Percentiles rank a stretch among this genome's conserved stretches.
Conservation (phyloP, 2,888 invertebrate genomes). For the Teleiodes luculella region DNA sequence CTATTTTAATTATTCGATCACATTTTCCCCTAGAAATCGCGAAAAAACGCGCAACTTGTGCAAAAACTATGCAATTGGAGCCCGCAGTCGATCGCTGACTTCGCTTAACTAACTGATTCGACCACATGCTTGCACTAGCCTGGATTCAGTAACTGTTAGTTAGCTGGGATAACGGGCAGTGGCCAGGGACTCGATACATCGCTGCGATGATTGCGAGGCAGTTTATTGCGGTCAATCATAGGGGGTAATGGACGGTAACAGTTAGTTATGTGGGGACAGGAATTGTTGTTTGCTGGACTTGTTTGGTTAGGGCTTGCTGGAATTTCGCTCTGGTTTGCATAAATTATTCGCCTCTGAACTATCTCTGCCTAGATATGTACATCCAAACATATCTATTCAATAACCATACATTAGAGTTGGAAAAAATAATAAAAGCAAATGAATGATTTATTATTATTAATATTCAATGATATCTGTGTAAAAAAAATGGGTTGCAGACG, state of each 20-base stretch:
- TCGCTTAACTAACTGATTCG: slow-evolving; percentile 47
- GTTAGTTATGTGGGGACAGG: background rate
- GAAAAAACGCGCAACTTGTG: background rate
- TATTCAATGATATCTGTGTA: too few relatives aligned
- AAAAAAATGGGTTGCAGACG: too few relatives aligned
- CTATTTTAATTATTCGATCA: background rate
- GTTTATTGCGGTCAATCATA: slow-evolving; percentile 2
- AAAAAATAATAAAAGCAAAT: too few relatives aligned
- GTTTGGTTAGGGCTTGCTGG: background rate
- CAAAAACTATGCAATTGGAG: background rate
- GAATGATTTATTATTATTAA: too few relatives aligned
- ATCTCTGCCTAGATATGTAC: background rate
- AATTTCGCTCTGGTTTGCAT: background rate
- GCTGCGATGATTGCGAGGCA: background rate
- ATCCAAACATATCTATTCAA: background rate
- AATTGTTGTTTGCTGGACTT: background rate
- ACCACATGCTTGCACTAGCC: slow-evolving; percentile 28
- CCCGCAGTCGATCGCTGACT: slow-evolving; percentile 1
- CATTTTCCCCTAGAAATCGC: background rate
- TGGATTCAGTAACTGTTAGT: slow-evolving; percentile 6
- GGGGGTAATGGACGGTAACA: background rate
- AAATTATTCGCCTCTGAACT: background rate
- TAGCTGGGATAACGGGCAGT: slow-evolving; percentile 3
- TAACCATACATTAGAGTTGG: background rate
- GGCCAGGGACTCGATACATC: slow-evolving; percentile 1